Evolutionary conservation across 1,140 invertebrate species (phyloP).

Genomic region (Sogatella furcifera): DNA sequence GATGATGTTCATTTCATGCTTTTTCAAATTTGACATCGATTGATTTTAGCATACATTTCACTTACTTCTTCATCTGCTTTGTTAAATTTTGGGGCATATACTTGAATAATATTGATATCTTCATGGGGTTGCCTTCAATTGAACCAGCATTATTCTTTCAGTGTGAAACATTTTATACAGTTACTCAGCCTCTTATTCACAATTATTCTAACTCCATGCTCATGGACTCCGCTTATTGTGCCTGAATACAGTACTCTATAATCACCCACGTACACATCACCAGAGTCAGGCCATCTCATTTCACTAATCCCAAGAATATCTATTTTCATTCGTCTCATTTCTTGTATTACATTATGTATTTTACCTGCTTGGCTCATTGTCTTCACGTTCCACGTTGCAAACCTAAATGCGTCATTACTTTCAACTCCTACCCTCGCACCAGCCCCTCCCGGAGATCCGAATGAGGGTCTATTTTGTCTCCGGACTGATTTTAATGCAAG

Average conservation of each 20-base stretch:
- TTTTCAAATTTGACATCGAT: conserved; percentile 14
- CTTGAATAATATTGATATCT: conserved; percentile 27
- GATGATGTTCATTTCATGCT: conserved; percentile 19
- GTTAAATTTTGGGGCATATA: conserved; percentile 23
- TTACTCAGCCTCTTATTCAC: background rate
- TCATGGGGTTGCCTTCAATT: conserved; percentile 6
- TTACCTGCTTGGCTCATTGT: background rate
- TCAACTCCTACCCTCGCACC: too few relatives aligned
- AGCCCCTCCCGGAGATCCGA: too few relatives aligned
- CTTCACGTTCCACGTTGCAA: too few relatives aligned
- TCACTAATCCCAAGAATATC: conserved; percentile 18
- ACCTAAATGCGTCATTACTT: too few relatives aligned
- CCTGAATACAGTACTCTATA: conserved; percentile 2
- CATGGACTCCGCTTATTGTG: background rate
- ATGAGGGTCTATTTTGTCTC: too few relatives aligned
- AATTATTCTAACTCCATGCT: conserved; percentile 19
- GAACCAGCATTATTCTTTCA: conserved; percentile 16
- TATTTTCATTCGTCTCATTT: conserved; percentile 15
- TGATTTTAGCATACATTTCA: conserved; percentile 19
- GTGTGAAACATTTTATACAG: conserved; percentile 1
- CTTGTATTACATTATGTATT: background rate
- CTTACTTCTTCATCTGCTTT: conserved; percentile 19
- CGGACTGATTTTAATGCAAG: too few relatives aligned
- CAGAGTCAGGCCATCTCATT: conserved; percentile 10
- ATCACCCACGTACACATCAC: background rate